Base-by-base conservation (phyloP, 2,888 invertebrate genomes). In the Caenorhabditis doughertyi region DNA sequence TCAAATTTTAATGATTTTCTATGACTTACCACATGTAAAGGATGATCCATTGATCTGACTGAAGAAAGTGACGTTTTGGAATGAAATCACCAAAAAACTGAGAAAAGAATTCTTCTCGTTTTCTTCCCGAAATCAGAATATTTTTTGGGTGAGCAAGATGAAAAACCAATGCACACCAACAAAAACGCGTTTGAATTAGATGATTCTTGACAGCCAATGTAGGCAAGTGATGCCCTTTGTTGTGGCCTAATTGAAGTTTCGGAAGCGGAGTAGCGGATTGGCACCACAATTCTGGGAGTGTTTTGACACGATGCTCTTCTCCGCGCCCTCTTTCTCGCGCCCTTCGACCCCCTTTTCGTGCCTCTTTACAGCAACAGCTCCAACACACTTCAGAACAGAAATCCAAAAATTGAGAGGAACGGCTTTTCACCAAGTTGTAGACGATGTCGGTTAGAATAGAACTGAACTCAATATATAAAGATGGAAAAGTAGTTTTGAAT, bases 231-330 rank as follows among this genome's bases (percentile, higher is more conserved):
- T 77, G 68, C 77, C 77, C 68, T 77, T 77, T 77, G 77, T 80
- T 58, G 73, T 35, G 60, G 67, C 67, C 80, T 80, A 80, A 80
- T 80, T 80, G 80, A 80, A 44, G 73, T 73, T 80, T 80, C 80
- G 80, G 80, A 80, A 73, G 80, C 67, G 60, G n/a, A 73, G 68
- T 68, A 53, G 56, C 53, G 58, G 73, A 73, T 68, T 68, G 68
- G 68, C 68, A 77, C 72, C 67, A 72, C 71, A 67, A 79, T 68
- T 73, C 44, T 47, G 60, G 56, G 55, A 71, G 44, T 79, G 79
- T 79, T 79, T 79, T 79, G 70, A 71, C 79, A 71, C 79, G 73
- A 73, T 55, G 76, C 42, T 42, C 62, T 27, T 32, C 60, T 27
- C 58, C 51, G 27, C 74, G 35, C 49, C 65, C 65, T 49, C 3